Evolutionary conservation across 2,888 invertebrate genomes (phyloP), one percentile per base, ranked within the genome.

Genomic region (Tineola bisselliella): DNA sequence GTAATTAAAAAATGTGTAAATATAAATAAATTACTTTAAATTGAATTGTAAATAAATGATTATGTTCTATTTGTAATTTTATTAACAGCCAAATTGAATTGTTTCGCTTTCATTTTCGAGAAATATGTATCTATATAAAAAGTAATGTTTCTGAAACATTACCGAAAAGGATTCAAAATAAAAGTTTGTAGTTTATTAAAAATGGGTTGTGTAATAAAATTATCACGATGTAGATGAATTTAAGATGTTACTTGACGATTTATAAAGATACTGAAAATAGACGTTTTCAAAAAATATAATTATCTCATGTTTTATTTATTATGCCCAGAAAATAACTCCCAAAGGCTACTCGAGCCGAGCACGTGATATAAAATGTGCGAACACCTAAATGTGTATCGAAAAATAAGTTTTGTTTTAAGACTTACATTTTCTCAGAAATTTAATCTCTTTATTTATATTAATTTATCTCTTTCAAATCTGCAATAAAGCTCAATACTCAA

Each of bases 201-300:
- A 81, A 82, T 65, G 75, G 84, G 84, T 84, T 84, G 84, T 84
- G 84, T 84, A 81, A 77, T 78, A 75, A 80, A 62, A 80, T 74
- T 84, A 84, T 84, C 80, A 83, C 69, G 75, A 68, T 70, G 78
- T 84, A 83, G 81, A 70, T 71, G 77, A 75, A 79, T 75, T 73
- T 74, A 74, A 76, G 69, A 75, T 77, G 78, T 81, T 82, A 83
- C 71, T 74, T 78, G 77, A 79, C 69, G 71, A 76, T 83, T 84
- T 82, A 76, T 82, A 83, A 81, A 71, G 74, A 70, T 73, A 63
- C 69, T 69, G 63, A 67, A 25, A 61, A 67, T 80, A 79, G 78
- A 69, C 76, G 33, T 33, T 19, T 54, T 54, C 3, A 48, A 48
- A n/a, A 54, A 54, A 54, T 54, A 48, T 17, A 48, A 25, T 25